Percentiles rank a stretch among this genome's conserved stretches.
phyloP scores from a whole-genome alignment of 2,888 invertebrate species.

The Hofmannophila pseudospretella region DNA sequence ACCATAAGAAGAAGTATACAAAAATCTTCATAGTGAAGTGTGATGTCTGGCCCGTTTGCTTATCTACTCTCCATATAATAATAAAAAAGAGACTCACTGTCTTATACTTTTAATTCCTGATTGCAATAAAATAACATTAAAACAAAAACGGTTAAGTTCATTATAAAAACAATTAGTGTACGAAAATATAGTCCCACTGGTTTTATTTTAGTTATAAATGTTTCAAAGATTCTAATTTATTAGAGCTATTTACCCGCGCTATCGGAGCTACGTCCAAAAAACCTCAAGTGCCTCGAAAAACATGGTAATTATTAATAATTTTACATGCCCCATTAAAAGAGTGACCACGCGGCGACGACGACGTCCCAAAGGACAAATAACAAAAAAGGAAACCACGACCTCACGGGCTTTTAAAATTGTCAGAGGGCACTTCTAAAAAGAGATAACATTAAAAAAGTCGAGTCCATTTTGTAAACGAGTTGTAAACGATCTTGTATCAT shows the following conservation, averaged over 20 bases:
- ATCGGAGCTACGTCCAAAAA: slow-evolving; percentile 9
- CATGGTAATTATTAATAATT: slow-evolving; percentile 53
- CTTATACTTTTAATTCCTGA: too few relatives aligned
- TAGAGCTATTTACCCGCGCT: slow-evolving; percentile 10
- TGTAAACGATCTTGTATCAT: slow-evolving; percentile 54
- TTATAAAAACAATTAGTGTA: too few relatives aligned
- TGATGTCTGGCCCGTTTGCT: too few relatives aligned
- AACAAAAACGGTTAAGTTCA: too few relatives aligned
- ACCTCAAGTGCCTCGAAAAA: slow-evolving; percentile 17
- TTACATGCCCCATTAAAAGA: slow-evolving; percentile 49
- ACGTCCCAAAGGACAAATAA: slow-evolving; percentile 23
- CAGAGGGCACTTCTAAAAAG: slow-evolving; percentile 57
- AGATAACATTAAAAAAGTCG: slow-evolving; percentile 59
- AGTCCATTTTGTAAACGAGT: slow-evolving; percentile 63
- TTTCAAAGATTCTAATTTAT: slow-evolving; percentile 11
- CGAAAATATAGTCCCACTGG: too few relatives aligned
- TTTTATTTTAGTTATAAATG: neutral
- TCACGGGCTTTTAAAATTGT: slow-evolving; percentile 57
- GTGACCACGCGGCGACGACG: slow-evolving; percentile 27
- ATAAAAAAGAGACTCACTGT: too few relatives aligned
- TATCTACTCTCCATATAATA: too few relatives aligned
- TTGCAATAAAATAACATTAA: too few relatives aligned
- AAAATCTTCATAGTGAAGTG: too few relatives aligned
- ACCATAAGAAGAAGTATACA: too few relatives aligned
- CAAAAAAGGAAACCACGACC: slow-evolving; percentile 35